Evolutionary conservation across 2,797 vertebrate species (phyloP), one percentile per base, ranked within the genome.

Genomic region (Monodelphis domestica): DNA sequence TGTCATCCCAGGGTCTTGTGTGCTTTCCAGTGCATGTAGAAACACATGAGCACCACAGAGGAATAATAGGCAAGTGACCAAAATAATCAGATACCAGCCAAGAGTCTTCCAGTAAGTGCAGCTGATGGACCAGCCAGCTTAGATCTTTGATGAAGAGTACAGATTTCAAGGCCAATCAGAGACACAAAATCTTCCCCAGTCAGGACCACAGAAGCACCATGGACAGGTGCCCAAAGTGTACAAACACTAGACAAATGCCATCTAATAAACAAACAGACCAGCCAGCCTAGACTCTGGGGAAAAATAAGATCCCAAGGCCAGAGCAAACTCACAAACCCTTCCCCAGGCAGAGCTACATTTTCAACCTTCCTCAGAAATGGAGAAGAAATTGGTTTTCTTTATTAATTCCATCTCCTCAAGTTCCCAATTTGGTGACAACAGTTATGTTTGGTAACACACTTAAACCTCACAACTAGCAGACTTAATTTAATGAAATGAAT

Each of bases 401-500:
- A 98, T 98, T 98, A 98, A 98, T 97, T 97, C 97, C 97, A 98
- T 97, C 95, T 97, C 87, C 90, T 97, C 70, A 84, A 88, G 96
- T 94, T 97, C 95, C 97, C 97, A 95, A 95, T 98, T 98, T 97
- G 94, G 91, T 96, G 95, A 63, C 87, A 97, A 98, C 93, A 91
- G 96, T 98, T 98, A 98, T 95, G 97, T 98, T 97, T 95, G 96
- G 95, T 96, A 96, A 97, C 93, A 55, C 63, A 88, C 97, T 97
- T 97, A 92, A 94, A 98, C 98, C 96, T 97, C 97, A 98, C 97
- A 98, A 98, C 95, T 96, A 96, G 97, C 98, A 97, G 96, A 98
- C 97, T 98, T 98, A 98, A 98, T 98, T 98, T 98, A 96, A 98
- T 97, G 96, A 98, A 98, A 98, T 97, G 98, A 98, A 95, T 97